Conservation (phyloP, 2,797 vertebrate genomes). For the Telmatherina bonti region DNA sequence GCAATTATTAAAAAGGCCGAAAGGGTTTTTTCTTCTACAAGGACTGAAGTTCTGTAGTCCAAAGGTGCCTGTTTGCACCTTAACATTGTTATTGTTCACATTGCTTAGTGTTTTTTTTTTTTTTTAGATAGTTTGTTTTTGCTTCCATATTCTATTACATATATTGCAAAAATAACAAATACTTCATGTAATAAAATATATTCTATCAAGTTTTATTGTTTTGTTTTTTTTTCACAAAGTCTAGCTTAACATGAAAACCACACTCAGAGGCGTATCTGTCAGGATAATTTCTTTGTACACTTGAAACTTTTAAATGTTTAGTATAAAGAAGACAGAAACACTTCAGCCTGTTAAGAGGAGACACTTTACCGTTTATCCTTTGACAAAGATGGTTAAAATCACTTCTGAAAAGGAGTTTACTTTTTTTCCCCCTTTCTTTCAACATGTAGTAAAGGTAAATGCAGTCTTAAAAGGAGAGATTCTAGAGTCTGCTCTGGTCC, state of each 20-base stretch:
- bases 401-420: slow-evolving; percentile 32
- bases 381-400: slow-evolving; percentile 37
- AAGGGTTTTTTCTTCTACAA: background rate
- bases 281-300: slow-evolving; percentile 10
- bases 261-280: slow-evolving; percentile 12
- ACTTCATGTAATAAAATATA: background rate
- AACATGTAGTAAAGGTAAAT: slow-evolving; percentile 31
- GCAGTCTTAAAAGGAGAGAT: slow-evolving; percentile 58
- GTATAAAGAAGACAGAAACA: slow-evolving; percentile 35
- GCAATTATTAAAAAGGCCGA: background rate
- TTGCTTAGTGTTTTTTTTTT: background rate
- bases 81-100: background rate
- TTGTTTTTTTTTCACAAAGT: no score
- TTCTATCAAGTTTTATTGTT: no score
- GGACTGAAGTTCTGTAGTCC: background rate
- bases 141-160: background rate
- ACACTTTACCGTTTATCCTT: slow-evolving; percentile 34
- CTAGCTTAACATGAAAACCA: background rate
- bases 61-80: background rate
- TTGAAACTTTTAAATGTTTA: slow-evolving; percentile 32
- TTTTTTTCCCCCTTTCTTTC: slow-evolving; percentile 35
- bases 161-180: background rate
- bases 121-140: background rate
- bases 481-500: slow-evolving; percentile 44
- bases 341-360: slow-evolving; percentile 54